phyloP scores from a whole-genome alignment of 2,113 vertebrate species.

The Xyrauchen texanus region DNA sequence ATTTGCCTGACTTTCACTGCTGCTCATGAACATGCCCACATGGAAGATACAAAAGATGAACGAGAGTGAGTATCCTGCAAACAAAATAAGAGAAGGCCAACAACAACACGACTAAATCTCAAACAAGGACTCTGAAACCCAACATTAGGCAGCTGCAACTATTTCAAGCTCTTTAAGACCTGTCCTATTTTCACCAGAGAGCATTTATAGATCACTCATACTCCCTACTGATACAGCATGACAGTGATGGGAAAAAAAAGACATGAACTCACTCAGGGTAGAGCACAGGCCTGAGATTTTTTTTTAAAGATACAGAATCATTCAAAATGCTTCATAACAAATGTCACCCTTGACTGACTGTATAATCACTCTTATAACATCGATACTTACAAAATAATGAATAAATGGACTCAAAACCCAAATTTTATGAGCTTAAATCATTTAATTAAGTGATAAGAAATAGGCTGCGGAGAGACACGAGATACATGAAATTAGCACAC shows the following conservation, averaged over 20 bases:
- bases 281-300: neutral
- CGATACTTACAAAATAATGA: too few relatives aligned
- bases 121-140: slow-evolving; percentile 78
- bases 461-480: too few relatives aligned
- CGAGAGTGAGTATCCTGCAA: neutral
- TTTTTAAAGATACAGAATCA: too few relatives aligned
- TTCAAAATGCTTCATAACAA: neutral
- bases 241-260: slow-evolving; percentile 34
- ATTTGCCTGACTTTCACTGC: neutral
- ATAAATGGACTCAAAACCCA: too few relatives aligned
- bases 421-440: too few relatives aligned
- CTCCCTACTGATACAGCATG: slow-evolving; percentile 42
- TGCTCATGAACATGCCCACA: neutral
- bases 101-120: slow-evolving; percentile 50
- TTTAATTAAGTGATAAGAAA: too few relatives aligned
- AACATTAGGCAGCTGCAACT: slow-evolving; percentile 77
- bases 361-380: too few relatives aligned
- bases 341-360: neutral
- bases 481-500: too few relatives aligned
- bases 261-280: slow-evolving; percentile 6
- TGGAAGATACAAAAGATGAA: neutral
- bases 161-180: slow-evolving; percentile 74
- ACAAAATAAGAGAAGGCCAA: slow-evolving; percentile 1
- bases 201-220: slow-evolving; percentile 42
- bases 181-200: slow-evolving; percentile 51